Evolutionary conservation across 2,113 vertebrate genomes (phyloP).

Genomic region (Neodon shergylaensis): DNA sequence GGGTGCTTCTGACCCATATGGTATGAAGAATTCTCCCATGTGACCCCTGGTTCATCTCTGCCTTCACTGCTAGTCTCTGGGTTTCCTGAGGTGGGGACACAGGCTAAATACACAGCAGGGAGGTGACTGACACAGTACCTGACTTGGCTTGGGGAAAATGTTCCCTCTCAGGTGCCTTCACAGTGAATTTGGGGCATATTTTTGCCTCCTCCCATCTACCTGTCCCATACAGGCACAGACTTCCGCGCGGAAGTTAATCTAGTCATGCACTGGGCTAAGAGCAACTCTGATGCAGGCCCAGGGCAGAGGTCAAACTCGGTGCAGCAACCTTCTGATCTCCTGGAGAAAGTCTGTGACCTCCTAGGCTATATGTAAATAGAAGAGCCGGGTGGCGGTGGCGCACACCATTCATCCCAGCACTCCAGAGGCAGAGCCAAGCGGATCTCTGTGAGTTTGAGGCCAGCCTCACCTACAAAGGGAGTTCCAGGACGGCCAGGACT

Average conservation of each 20-base stretch:
- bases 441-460: no score
- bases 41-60: no score
- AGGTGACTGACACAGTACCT: rapidly evolving
- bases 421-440: no score
- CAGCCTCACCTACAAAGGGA: no score
- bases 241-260: not conserved
- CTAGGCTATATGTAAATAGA: no score
- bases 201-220: not conserved
- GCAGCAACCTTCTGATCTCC: not conserved
- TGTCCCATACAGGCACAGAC: not conserved
- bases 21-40: not conserved
- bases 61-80: not conserved
- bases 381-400: not conserved
- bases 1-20: not conserved
- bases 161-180: no score
- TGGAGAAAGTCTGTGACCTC: not conserved
- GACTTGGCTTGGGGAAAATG: not conserved
- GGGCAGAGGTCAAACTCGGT: not conserved
- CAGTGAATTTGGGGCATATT: rapidly evolving
- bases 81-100: not conserved
- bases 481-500: no score
- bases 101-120: not conserved
- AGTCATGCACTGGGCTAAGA: rapidly evolving
- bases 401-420: no score
- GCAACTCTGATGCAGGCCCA: not conserved